phyloP scores from a whole-genome alignment of 2,888 invertebrate genomes.

The Scaptomyza tumidula region DNA sequence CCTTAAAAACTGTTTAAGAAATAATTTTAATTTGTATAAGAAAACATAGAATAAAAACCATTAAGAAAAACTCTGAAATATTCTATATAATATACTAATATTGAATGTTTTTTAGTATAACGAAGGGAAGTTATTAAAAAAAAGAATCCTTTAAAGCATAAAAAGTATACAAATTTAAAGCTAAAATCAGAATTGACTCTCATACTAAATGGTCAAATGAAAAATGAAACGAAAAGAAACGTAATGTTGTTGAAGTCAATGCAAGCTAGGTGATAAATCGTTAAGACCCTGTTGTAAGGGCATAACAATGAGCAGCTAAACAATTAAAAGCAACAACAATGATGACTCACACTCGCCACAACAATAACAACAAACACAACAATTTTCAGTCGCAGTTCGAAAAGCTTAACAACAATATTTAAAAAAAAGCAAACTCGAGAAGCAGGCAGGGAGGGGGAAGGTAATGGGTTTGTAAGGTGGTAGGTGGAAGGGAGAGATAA shows the following conservation, averaged over 20 bases:
- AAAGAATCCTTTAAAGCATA: too few relatives aligned
- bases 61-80: too few relatives aligned
- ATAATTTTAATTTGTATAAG: not conserved
- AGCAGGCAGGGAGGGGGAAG: not conserved
- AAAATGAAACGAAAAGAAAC: not conserved
- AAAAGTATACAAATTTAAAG: too few relatives aligned
- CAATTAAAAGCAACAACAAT: constrained; percentile 61
- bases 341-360: constrained; percentile 55
- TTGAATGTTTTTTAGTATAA: too few relatives aligned
- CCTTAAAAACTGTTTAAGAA: not conserved
- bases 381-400: constrained; percentile 34
- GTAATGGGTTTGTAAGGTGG: not conserved
- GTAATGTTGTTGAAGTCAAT: not conserved
- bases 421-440: constrained; percentile 9
- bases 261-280: not conserved
- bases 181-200: too few relatives aligned
- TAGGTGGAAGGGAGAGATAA: not conserved
- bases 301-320: constrained; percentile 42
- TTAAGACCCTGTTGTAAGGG: constrained; percentile 5
- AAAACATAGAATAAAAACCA: not conserved
- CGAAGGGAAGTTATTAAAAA: too few relatives aligned
- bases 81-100: too few relatives aligned
- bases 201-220: too few relatives aligned
- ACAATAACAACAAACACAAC: constrained; percentile 27
- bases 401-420: constrained; percentile 2